Evolutionary conservation across 2,888 invertebrate species (phyloP), one percentile per base, ranked within the genome.

Genomic region (Agonopterix subpropinquella): DNA sequence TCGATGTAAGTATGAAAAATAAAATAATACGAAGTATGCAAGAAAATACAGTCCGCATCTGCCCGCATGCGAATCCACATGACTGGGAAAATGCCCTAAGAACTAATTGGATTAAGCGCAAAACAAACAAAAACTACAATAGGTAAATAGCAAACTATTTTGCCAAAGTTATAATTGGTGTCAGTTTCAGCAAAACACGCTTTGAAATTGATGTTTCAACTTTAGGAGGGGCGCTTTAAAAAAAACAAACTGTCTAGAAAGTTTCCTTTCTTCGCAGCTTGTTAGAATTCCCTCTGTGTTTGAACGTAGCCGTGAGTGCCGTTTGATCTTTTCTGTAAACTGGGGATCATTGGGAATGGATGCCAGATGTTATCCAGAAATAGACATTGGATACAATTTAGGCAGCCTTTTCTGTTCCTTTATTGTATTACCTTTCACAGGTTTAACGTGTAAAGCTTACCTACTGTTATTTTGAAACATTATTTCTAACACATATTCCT

Each of bases 191-290:
- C 11, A 36, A 36, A 36, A 45, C 15, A 44, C n/a, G 35, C 13
- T 9, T 13, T n/a, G 45, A 45, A 45, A 45, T 36, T n/a, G 36
- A 45, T 15, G 45, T 45, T 45, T 11, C n/a, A 8, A 46, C 36
- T 37, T 37, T n/a, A 9, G 11, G 39, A 11, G 11, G 8, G 9
- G 37, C 10, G 11, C 42, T 11, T 11, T 42, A 13, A 42, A 11
- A 28, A 13, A 28, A 28, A 28, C 28, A 11, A 13, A 8, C 11
- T 42, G 11, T 42, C 42, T 13, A 8, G 42, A 42, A 8, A 42
- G 11, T 11, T 42, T 42, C 8, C n/a, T 13, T 42, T 42, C 13
- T 44, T 28, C 35, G 10, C 35, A 4, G n/a, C 13, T 45, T 37
- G 35, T 37, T 15, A 13, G 11, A 45, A 45, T 45, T 45, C 45